A percentile compares a stretch with the other conserved stretches of the same genome.
These are phyloP conservation scores for Tethya wilhelma DNA, from an alignment of 37 sponge, comb jelly and placozoan species.

Conservation along the genomic window DNA sequence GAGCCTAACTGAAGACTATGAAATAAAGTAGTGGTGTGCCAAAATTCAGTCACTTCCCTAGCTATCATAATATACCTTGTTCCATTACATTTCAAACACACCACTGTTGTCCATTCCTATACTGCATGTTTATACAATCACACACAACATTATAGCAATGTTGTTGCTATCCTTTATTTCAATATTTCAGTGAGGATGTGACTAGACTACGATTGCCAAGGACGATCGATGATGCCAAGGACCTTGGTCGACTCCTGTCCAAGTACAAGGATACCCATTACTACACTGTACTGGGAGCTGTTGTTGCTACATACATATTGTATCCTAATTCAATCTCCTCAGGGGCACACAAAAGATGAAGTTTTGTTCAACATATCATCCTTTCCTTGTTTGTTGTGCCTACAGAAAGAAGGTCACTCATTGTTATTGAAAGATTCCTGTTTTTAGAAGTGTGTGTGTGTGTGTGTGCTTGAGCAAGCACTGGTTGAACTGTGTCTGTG, in stretches of 20 bases:
- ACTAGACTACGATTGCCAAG: conserved; percentile 53
- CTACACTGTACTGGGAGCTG: conserved; percentile 65
- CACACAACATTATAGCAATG: too few relatives aligned
- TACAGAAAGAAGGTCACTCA: neutral
- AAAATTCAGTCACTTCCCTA: too few relatives aligned
- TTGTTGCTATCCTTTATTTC: neutral
- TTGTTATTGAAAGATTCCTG: neutral
- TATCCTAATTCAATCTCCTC: conserved; percentile 46
- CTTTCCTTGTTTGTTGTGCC: neutral
- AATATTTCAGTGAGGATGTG: conserved; percentile 40
- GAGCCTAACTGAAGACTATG: too few relatives aligned
- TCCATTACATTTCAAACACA: too few relatives aligned
- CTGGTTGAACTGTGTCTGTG: too few relatives aligned
- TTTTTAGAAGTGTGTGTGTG: neutral
- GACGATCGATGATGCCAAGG: conserved; percentile 87
- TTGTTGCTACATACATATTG: conserved; percentile 84
- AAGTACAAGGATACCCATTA: conserved; percentile 90
- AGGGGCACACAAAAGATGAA: neutral
- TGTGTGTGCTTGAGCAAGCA: too few relatives aligned
- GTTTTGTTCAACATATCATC: too few relatives aligned
- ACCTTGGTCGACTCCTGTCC: conserved; percentile 87
- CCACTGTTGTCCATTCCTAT: too few relatives aligned
- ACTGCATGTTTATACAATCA: too few relatives aligned
- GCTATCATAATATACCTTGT: too few relatives aligned
- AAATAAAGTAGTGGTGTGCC: too few relatives aligned